These are phyloP conservation scores for Latrodectus elegans DNA, from an alignment of 2,888 invertebrate genomes.

Conservation along the genomic window DNA sequence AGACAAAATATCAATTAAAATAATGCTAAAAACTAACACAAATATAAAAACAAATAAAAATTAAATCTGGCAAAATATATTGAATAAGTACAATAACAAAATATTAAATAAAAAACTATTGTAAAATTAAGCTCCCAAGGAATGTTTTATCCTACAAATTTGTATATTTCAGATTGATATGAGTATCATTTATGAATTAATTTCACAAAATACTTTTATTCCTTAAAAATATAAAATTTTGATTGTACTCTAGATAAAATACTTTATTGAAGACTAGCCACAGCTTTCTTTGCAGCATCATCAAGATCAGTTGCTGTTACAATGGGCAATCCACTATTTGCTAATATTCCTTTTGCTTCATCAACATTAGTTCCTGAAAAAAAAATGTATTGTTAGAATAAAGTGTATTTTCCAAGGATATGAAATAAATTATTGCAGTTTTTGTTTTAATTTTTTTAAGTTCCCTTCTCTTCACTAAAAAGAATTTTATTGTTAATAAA, in stretches of 20 bases:
- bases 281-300: slow-evolving; percentile 93
- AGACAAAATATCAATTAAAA: neutral
- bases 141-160: neutral
- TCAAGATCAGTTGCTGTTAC: slow-evolving; percentile 89
- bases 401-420: too few relatives aligned
- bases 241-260: neutral
- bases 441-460: too few relatives aligned
- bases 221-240: neutral
- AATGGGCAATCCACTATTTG: slow-evolving; percentile 88
- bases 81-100: neutral
- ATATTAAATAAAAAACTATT: neutral
- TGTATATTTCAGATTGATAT: neutral
- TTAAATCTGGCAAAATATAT: slow-evolving; percentile 6
- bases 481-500: too few relatives aligned
- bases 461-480: too few relatives aligned
- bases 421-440: too few relatives aligned
- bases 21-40: neutral
- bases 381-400: too few relatives aligned
- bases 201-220: neutral
- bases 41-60: neutral
- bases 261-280: slow-evolving; percentile 75
- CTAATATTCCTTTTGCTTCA: slow-evolving; percentile 87
- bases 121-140: neutral
- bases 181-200: neutral
- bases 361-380: slow-evolving; percentile 85